These are phyloP conservation scores for Macquaria australasica DNA, from an alignment of 2,113 vertebrate species.

Conservation along the genomic window DNA sequence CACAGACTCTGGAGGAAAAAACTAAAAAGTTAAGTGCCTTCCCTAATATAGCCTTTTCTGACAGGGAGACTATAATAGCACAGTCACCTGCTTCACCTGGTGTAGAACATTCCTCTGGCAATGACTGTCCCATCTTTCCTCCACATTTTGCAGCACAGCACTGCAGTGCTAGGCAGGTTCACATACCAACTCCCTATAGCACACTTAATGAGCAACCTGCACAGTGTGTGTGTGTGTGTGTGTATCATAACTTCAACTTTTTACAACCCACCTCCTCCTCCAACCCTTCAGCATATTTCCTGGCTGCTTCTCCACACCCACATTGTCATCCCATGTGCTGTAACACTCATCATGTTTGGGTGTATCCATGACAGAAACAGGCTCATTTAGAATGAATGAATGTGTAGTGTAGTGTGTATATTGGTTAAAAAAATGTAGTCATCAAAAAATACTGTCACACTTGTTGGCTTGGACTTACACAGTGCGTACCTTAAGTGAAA, in stretches of 20 bases:
- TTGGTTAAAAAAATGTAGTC: background rate
- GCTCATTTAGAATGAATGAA: constrained; percentile 7
- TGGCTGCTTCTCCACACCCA: constrained; percentile 37
- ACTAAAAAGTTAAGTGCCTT: constrained; percentile 21
- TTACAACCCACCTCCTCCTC: constrained; percentile 24
- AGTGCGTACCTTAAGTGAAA: no score
- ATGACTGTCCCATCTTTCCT: constrained; percentile 55
- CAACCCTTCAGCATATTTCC: constrained; percentile 28
- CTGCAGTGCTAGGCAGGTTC: constrained; percentile 36
- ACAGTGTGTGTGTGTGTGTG: constrained; percentile 17
- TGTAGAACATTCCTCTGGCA: constrained; percentile 57
- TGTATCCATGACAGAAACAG: background rate
- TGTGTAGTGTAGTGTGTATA: background rate
- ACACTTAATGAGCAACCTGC: constrained; percentile 70
- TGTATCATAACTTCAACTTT: constrained; percentile 28
- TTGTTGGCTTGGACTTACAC: background rate
- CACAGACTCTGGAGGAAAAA: constrained; percentile 23
- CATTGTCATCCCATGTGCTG: constrained; percentile 19
- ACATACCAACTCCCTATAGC: constrained; percentile 50
- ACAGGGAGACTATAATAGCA: constrained; percentile 62
- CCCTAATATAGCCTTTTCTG: constrained; percentile 42
- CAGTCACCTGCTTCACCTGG: constrained; percentile 53
- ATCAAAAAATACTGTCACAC: background rate
- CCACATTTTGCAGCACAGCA: constrained; percentile 48
- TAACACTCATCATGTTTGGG: background rate